Evolutionary conservation across 2,113 vertebrate species (phyloP).

Genomic region (Anguilla japonica): DNA sequence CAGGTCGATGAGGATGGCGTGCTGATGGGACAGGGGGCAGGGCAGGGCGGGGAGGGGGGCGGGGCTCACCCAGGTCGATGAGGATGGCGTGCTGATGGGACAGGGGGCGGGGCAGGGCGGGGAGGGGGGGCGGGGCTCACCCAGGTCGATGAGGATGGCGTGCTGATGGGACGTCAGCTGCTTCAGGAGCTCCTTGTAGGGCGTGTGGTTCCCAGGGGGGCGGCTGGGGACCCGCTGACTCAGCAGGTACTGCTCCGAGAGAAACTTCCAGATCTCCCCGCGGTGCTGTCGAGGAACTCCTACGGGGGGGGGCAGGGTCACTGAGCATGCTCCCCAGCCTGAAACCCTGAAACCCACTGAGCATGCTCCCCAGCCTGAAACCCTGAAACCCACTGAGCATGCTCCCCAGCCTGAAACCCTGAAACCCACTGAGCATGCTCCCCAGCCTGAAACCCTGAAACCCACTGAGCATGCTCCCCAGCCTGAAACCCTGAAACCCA

Average conservation of each 20-base stretch:
- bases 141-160: constrained; percentile 95
- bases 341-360: too few species aligned
- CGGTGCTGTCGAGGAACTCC: constrained; percentile 92
- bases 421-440: too few species aligned
- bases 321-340: background rate
- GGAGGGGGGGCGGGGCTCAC: constrained; percentile 65
- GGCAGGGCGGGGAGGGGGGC: background rate
- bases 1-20: constrained; percentile 44
- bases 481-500: background rate
- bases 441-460: too few species aligned
- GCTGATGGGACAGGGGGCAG: constrained; percentile 78
- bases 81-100: constrained; percentile 68
- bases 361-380: too few species aligned
- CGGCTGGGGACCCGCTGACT: constrained; percentile 77
- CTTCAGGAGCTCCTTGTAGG: constrained; percentile 94
- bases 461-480: background rate
- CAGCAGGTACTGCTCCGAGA: constrained; percentile 88
- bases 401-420: background rate
- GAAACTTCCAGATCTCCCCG: constrained; percentile 95
- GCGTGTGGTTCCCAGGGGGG: constrained; percentile 75
- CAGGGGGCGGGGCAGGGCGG: too few species aligned
- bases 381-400: background rate
- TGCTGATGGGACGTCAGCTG: constrained; percentile 95
- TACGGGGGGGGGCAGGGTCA: constrained; percentile 47
- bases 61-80: constrained; percentile 86